Base-by-base conservation (phyloP, 2,888 invertebrate species). In the Philereme transversata region DNA sequence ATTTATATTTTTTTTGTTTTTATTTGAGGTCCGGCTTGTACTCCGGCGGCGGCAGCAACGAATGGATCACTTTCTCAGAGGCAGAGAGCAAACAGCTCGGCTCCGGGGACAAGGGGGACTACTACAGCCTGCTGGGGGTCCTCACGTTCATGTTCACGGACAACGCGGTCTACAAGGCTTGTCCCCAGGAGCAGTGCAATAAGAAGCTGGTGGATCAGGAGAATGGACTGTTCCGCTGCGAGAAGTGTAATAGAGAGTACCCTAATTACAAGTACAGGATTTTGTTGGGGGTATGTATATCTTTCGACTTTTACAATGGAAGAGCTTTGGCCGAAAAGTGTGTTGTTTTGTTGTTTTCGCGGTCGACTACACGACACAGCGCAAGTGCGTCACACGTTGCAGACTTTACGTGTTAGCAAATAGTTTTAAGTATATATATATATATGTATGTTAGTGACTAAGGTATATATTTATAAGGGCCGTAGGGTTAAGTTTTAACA, bases 131-230 rank as follows among this genome's bases (percentile, higher is more conserved):
- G 33, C 95, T 97, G 73, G 98, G 95, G 0, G 96, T 96, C 0
- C 93, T 99, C 36, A 94, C 96, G 49, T 94, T 96, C 77, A 93
- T 98, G 11, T 95, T 95, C 76, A 93, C 95, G 5, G 97, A 98
- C 64, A 98, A 97, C 83, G 95, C 96, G 4, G 88, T 98, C 56
- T 99, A 99, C 87, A 96, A 96, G 88, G 97, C 99, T 0, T 99
- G 99, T 73, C 97, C 98, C 0, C 93, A 94, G 52, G 94, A 96
- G 1, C 95, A 95, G 54, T 99, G 99, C 87, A 98, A 99, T 83
- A 99, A 99, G 87, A 99, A 99, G 87, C 93, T 99, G 0, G 91
- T 97, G 6, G 98, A 99, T 83, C 94, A 96, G 77, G 96, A 96
- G 67, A 97, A 97, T 77, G 97, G 97, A 0, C 93, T 95, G 79